These are phyloP conservation scores for Epsilonema sp. DNA, from an alignment of 2,888 invertebrate genomes.

Conservation along the genomic window DNA sequence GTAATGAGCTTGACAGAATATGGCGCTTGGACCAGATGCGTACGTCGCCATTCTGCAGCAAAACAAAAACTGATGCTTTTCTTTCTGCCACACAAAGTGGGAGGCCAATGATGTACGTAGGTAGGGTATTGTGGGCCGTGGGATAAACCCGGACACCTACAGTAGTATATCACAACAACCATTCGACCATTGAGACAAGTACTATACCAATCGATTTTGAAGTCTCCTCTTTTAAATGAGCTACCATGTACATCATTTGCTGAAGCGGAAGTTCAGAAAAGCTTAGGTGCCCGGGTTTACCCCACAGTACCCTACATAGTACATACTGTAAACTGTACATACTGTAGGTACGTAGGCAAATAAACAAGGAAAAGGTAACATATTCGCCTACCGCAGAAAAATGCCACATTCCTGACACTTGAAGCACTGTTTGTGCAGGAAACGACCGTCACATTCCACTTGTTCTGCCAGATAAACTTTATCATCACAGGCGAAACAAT, in stretches of 20 bases:
- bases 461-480: constrained; percentile 7
- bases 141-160: too few species aligned
- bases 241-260: too few species aligned
- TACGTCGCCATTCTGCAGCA: neutral
- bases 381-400: constrained; percentile 3
- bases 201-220: too few species aligned
- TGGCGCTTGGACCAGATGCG: neutral
- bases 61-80: neutral
- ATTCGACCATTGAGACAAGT: too few species aligned
- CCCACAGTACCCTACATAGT: too few species aligned
- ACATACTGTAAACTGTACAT: too few species aligned
- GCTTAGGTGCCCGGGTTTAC: too few species aligned
- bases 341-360: too few species aligned
- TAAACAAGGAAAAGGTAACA: neutral
- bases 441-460: constrained; percentile 7
- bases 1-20: neutral
- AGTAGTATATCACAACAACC: too few species aligned
- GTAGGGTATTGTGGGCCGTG: too few species aligned
- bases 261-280: too few species aligned
- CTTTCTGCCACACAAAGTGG: neutral
- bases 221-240: too few species aligned
- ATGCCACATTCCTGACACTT: constrained; percentile 6
- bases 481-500: constrained; percentile 5
- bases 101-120: neutral
- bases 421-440: constrained; percentile 7